Conservation (phyloP, 1,140 invertebrate species). For the Pseudomyrmex concolor region DNA sequence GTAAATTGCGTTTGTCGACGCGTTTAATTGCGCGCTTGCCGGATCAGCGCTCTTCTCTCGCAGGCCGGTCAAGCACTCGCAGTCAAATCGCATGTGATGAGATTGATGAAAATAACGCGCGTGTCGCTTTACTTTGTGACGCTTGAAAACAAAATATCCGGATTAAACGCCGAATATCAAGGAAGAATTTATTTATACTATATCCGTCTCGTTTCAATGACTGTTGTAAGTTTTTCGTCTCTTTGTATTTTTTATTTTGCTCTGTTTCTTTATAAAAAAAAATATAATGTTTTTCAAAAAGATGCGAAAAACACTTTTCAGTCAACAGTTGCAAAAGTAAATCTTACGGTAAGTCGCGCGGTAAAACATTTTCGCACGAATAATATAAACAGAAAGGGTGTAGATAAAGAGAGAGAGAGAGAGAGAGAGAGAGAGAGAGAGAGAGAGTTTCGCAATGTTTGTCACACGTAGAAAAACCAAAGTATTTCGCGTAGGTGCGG, state of each 20-base stretch:
- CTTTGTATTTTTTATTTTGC: neutral
- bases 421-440: neutral
- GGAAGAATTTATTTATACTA: neutral
- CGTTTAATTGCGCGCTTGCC: slow-evolving; percentile 49
- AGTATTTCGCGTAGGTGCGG: neutral
- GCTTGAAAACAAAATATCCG: slow-evolving; percentile 13
- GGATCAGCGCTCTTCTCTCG: neutral
- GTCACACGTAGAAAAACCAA: neutral
- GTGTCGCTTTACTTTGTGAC: neutral
- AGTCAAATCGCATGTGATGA: slow-evolving; percentile 24
- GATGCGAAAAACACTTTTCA: too few relatives aligned
- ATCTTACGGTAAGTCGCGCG: neutral
- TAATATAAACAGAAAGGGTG: neutral
- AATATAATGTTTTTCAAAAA: neutral
- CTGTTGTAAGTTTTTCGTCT: neutral
- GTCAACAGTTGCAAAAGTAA: neutral
- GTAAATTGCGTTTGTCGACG: slow-evolving; percentile 58
- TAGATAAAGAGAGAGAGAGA: neutral
- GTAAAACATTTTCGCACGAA: slow-evolving; percentile 5
- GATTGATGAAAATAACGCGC: slow-evolving; percentile 40
- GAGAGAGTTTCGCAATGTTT: neutral
- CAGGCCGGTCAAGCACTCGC: slow-evolving; percentile 26
- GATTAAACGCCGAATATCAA: slow-evolving; percentile 1
- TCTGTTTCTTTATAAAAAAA: neutral
- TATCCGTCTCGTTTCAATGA: neutral